Evolutionary conservation across 1,140 invertebrate species (phyloP).

Genomic region (Asbolus verrucosus): DNA sequence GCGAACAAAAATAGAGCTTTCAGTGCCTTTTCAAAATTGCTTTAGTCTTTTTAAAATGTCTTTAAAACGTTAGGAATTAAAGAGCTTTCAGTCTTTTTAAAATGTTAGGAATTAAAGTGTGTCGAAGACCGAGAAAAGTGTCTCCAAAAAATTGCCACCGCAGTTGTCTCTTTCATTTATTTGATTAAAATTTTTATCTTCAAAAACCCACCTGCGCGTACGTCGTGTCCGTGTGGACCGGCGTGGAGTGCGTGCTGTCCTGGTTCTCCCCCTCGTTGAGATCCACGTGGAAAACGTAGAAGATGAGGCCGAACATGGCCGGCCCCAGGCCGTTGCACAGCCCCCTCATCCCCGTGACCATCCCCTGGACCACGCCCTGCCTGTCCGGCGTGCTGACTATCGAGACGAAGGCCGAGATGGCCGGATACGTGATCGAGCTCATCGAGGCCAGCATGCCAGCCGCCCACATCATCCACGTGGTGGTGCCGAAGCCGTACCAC

Average conservation of each 20-base stretch:
- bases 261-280: constrained; percentile 77
- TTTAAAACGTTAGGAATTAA: too few species aligned
- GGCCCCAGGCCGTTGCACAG: constrained; percentile 94
- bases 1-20: constrained; percentile 55
- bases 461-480: constrained; percentile 98
- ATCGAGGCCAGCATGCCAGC: constrained; percentile 95
- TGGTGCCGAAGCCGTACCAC: constrained; percentile 95
- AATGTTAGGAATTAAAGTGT: too few species aligned
- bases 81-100: too few species aligned
- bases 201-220: constrained; percentile 70
- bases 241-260: constrained; percentile 74
- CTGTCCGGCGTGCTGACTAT: constrained; percentile 96
- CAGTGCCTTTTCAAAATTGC: too few species aligned
- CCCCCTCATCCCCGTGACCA: constrained; percentile 96
- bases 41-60: too few species aligned
- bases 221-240: constrained; percentile 66
- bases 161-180: neutral
- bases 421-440: constrained; percentile 96
- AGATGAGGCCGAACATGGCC: constrained; percentile 97
- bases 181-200: too few species aligned
- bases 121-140: too few species aligned
- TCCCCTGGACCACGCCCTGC: constrained; percentile 97
- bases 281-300: constrained; percentile 99
- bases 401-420: constrained; percentile 99
- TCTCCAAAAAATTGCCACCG: too few species aligned